Base-by-base conservation (phyloP, 1,140 invertebrate species). In the Microplitis demolitor region DNA sequence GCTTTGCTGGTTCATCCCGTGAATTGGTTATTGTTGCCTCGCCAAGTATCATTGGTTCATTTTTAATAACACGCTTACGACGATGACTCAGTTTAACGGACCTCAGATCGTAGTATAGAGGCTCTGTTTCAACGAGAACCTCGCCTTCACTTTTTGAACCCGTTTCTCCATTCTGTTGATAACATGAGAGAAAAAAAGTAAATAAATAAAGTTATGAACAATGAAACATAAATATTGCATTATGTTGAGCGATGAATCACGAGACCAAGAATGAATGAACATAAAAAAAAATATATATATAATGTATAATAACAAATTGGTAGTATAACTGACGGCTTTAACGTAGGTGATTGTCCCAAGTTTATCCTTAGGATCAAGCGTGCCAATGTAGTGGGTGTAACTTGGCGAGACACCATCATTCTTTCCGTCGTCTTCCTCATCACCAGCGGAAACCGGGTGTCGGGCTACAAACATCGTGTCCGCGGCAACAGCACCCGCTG, bases 81-180 rank as follows among this genome's bases (percentile, higher is more conserved):
- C 81, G 80, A 66, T 87, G 81, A 74, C 91, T 91, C 62, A 93
- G 87, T 72, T 90, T 90, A 1, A 94, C 89, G 50, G 88, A 84
- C 50, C 87, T 90, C 72, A 96, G 79, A 80, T 94, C 92, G 80
- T 96, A 96, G 66, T 87, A 88, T 14, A 91, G 88, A 4, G 94
- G 93, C 83, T 95, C 93, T 0, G 91, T 91, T 84, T 95, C 94
- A 0, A 94, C 89, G 2, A 96, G 84, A 35, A 95, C 88, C 79
- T 96, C 92, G 1, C 94, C 94, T 8, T 74, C 70, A 2, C 89
- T 88, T 50, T 90, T 90, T 58, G 88, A 89, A 66, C 88, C 86
- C 74, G 91, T 84, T 51, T 88, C 88, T 51, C 90, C 89, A 72
- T 89, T 88, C 80, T 91, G 78, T 31, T 11, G 31, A 71, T 45